A percentile compares a stretch with the other conserved stretches of the same genome.
Conservation (phyloP, 2,888 invertebrate species). For the Drosophila peninsularis region DNA sequence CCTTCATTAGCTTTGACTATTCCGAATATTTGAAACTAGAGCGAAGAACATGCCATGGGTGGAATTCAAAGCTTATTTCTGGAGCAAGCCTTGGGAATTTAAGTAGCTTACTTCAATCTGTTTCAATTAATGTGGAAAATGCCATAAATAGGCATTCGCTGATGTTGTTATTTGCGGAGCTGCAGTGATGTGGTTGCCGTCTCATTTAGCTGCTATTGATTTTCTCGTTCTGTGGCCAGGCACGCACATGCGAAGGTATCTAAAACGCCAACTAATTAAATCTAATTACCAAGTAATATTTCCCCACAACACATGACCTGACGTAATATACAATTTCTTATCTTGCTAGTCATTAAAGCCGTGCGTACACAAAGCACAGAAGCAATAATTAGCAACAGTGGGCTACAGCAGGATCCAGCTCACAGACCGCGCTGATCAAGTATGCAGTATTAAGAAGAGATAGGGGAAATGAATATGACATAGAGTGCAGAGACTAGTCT, state of each 20-base stretch:
- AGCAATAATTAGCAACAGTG: not conserved
- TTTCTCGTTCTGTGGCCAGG: constrained; percentile 9
- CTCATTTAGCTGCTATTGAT: constrained; percentile 34
- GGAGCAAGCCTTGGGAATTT: not conserved
- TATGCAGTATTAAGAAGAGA: not conserved
- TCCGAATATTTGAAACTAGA: not conserved
- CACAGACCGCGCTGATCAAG: not conserved
- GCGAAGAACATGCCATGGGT: not conserved
- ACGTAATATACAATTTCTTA: constrained; percentile 38
- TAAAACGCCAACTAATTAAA: constrained; percentile 57
- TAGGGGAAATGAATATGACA: not conserved
- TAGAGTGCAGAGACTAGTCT: not conserved
- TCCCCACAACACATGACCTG: constrained; percentile 37
- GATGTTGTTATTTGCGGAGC: not conserved
- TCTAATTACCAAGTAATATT: constrained; percentile 39
- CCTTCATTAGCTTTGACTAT: not conserved
- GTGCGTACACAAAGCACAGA: not conserved
- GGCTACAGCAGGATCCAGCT: not conserved
- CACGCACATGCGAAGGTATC: not conserved
- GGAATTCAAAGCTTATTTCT: not conserved
- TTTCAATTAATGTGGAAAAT: constrained; percentile 13
- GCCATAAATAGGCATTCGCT: not conserved
- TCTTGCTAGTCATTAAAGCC: constrained; percentile 34
- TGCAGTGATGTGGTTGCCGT: not conserved
- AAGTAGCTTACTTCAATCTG: constrained; percentile 1